Evolutionary conservation across 2,888 invertebrate genomes (phyloP).

Genomic region (Brachynemurus nebulosus): DNA sequence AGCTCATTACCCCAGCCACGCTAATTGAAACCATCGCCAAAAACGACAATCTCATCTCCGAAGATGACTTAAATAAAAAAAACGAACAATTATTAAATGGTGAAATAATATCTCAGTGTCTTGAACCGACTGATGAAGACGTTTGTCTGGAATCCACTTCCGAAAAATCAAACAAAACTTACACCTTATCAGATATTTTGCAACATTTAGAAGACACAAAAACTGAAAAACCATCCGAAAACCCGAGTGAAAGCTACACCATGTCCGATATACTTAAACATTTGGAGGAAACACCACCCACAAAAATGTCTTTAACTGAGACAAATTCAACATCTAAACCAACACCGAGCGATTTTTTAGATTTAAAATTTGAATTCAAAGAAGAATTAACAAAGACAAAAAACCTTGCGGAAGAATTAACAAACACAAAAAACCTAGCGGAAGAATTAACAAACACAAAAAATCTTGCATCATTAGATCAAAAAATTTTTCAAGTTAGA

Average conservation of each 20-base stretch:
- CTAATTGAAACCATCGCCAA: neutral
- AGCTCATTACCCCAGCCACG: neutral
- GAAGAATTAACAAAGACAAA: neutral
- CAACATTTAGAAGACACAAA: conserved; percentile 3
- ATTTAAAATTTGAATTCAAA: conserved; percentile 2
- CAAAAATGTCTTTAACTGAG: too few relatives aligned
- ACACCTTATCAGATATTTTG: conserved; percentile 7
- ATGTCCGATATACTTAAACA: conserved; percentile 7
- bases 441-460: neutral
- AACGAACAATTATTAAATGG: neutral
- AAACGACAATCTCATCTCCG: neutral
- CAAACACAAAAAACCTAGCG: neutral
- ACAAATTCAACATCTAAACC: neutral
- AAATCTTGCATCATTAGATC: too few relatives aligned
- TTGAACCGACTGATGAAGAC: neutral
- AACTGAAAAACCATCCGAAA: conserved; percentile 1
- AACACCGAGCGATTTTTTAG: neutral
- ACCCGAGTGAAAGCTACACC: conserved; percentile 3
- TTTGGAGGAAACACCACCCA: neutral
- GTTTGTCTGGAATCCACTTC: neutral
- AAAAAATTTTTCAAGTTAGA: too few relatives aligned
- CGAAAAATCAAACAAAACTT: conserved; percentile 2
- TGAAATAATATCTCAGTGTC: neutral
- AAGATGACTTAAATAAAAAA: neutral
- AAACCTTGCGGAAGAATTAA: neutral